These are phyloP conservation scores for Hapalemur alaotrensis DNA, from an alignment of 2,797 vertebrate species.

Conservation along the genomic window DNA sequence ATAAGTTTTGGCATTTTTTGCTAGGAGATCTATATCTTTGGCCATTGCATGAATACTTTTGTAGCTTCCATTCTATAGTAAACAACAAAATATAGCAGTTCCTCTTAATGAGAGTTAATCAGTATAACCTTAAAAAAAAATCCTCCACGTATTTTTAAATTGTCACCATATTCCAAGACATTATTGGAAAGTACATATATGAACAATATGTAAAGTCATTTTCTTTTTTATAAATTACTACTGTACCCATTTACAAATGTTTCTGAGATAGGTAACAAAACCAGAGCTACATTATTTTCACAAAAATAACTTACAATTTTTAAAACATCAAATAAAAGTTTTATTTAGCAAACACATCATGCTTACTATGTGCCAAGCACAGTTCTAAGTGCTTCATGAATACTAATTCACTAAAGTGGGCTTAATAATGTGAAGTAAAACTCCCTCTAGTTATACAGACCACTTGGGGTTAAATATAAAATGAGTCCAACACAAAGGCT, in stretches of 20 bases:
- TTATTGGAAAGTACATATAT: constrained; percentile 19
- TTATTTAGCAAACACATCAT: constrained; percentile 28
- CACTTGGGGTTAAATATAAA: background rate
- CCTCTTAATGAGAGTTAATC: constrained; percentile 54
- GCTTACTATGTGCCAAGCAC: background rate
- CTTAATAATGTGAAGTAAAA: background rate
- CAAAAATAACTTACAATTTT: constrained; percentile 19
- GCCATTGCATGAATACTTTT: constrained; percentile 95
- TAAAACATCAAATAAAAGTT: constrained; percentile 1
- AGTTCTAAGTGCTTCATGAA: constrained; percentile 14
- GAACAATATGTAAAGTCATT: constrained; percentile 21
- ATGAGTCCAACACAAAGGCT: background rate
- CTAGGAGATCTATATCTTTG: constrained; percentile 96
- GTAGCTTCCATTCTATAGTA: constrained; percentile 91
- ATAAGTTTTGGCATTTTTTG: constrained; percentile 98
- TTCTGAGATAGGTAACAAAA: constrained; percentile 40
- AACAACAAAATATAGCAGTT: constrained; percentile 69
- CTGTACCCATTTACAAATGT: constrained; percentile 35
- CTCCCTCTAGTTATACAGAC: background rate
- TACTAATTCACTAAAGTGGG: background rate
- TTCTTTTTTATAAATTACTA: constrained; percentile 32
- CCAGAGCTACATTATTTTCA: constrained; percentile 16
- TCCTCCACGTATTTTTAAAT: constrained; percentile 23
- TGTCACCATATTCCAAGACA: constrained; percentile 8
- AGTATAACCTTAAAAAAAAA: constrained; percentile 39